Percentiles rank a stretch among this genome's conserved stretches.
Conservation (phyloP, 2,113 vertebrate genomes). For the Canis aureus region DNA sequence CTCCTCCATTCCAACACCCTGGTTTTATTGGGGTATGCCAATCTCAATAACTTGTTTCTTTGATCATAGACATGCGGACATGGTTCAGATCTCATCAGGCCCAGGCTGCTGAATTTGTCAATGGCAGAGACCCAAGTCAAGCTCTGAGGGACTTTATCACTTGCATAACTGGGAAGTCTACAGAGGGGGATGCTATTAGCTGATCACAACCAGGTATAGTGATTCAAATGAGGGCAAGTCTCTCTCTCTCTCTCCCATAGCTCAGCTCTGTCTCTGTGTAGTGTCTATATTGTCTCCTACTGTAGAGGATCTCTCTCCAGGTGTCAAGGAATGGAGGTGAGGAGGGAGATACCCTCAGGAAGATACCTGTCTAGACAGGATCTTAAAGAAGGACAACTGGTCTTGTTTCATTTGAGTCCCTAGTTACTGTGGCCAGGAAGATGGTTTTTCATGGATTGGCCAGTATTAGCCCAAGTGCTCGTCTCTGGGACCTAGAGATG, state of each 20-base stretch:
- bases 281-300: neutral
- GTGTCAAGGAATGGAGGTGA: neutral
- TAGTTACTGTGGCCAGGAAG: neutral
- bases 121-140: neutral
- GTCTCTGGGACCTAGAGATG: neutral
- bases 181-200: neutral
- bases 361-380: neutral
- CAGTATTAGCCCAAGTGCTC: neutral
- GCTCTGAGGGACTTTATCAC: neutral
- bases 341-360: neutral
- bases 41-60: neutral
- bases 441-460: neutral
- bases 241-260: neutral
- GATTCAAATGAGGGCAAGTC: neutral
- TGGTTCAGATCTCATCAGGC: neutral
- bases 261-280: neutral
- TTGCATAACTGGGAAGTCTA: neutral
- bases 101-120: neutral
- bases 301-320: neutral
- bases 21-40: neutral
- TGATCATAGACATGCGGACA: neutral
- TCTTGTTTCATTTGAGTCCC: neutral
- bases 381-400: neutral
- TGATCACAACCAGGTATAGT: neutral
- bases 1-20: neutral